Base-by-base conservation (phyloP, 1,140 invertebrate genomes). In the Colletes gigas region DNA sequence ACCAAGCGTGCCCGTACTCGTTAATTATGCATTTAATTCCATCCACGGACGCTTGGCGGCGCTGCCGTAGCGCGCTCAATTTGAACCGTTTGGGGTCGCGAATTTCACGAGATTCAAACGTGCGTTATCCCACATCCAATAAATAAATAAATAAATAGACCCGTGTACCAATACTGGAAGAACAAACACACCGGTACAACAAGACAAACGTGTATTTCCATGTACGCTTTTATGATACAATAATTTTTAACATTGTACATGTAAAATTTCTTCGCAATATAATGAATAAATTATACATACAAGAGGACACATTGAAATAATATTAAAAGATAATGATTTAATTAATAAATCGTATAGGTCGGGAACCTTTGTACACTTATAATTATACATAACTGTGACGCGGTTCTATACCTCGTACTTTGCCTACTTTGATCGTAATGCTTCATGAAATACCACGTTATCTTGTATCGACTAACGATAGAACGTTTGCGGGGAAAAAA, bases 121-220 rank as follows among this genome's bases (percentile, higher is more conserved):
- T 30, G 30, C 30, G 2, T 30, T 30, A 30, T 30, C 2, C 1
- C 30, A 30, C 30, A 30, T 30, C 30, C 1, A 30, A 30, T 30
- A 30, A 30, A 30, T 30, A 30, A 30, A 30, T 30, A 30, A 30
- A 30, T 30, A 30, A 30, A 30, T 30, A 30, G 30, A 30, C 30
- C 30, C 30, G 30, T 30, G 2, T 30, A 1, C 30, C 30, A 30
- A 30, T 30, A 30, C 17, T 5, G 39, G 60, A 79, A 15, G 17
- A 67, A 74, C 7, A 50, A 30, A 74, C 4, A 12, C 30, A 44
- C 19, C 8, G 39, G 17, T 59, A 66, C 52, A 80, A 70, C 50
- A 77, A 76, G 50, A 81, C 47, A 8, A 77, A 77, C 73, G 57
- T 81, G 50, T 76, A 76, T 81, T 81, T 81, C 55, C 47, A 57